Base-by-base conservation (phyloP, 30 jellyfish, hydroid and myxozoan genomes). In the Calvadosia cruxmelitensis region DNA sequence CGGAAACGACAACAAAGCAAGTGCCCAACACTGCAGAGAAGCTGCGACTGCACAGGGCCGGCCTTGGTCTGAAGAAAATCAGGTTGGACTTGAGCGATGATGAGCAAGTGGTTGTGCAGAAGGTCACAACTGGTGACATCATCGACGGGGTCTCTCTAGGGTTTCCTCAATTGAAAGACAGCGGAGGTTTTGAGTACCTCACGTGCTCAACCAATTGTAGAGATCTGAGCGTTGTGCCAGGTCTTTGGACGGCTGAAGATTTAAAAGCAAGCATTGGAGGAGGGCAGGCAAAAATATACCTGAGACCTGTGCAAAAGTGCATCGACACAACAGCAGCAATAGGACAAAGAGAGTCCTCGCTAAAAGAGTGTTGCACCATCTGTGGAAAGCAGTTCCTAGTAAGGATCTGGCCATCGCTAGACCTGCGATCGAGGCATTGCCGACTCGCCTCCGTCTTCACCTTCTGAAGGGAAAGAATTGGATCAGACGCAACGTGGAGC, bases 231-330 rank as follows among this genome's bases (percentile, higher is more conserved):
- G 77, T 73, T 57, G 66, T 73, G 64, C 1, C 33, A 1, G 62
- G 84, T 50, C 49, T 49, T 52, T 7, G 62, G 5, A 66, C 77
- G 63, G 84, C 84, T 16, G 63, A 73, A 51, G 84, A 63, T 16
- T 61, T 73, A 16, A 34, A 73, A 31, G 75, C 75, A 63, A 57
- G 33, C 53, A 63, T 73, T 73, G 84, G 84, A 29, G 73, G 80
- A 28, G 84, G 84, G n/a, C 84, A 73, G 63, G 75, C 69, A 0
- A 73, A 73, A 50, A 73, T 73, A 0, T 73, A 5, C 50, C 32
- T 57, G 34, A 76, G 77, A 49, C 84, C 77, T 5, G 63, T 73
- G 52, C 78, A 73, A 64, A n/a, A n/a, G n/a, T n/a, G n/a, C n/a
- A n/a, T n/a, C n/a, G n/a, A n/a, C n/a, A n/a, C n/a, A n/a, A n/a